Percentiles rank a stretch among this genome's conserved stretches.
phyloP scores from a whole-genome alignment of 2,113 vertebrate species.

The Peromyscus polionotus region DNA sequence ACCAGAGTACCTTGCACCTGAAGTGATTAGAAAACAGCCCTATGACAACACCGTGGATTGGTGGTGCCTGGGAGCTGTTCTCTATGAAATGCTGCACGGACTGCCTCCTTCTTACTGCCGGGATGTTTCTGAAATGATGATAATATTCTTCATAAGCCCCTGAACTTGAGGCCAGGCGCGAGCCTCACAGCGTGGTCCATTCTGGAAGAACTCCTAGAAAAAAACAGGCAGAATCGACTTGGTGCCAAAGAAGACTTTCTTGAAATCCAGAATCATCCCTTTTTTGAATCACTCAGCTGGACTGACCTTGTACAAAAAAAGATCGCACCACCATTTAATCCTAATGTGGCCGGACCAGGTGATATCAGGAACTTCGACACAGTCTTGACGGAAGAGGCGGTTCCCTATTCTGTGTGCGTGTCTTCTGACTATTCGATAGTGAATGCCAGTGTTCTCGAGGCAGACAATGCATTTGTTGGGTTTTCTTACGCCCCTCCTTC shows the following conservation, averaged over 20 bases:
- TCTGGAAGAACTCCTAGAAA: constrained; percentile 96
- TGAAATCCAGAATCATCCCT: constrained; percentile 95
- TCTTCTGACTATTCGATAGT: constrained; percentile 94
- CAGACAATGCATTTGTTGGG: constrained; percentile 97
- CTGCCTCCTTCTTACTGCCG: constrained; percentile 99
- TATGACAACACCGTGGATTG: constrained; percentile 99
- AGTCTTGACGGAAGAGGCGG: constrained; percentile 96
- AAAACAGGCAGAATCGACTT: constrained; percentile 94
- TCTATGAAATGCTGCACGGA: constrained; percentile 99
- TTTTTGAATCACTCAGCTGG: constrained; percentile 97
- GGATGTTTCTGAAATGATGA: constrained; percentile 98
- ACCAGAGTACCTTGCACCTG: constrained; percentile 99
- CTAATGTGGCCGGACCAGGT: constrained; percentile 94
- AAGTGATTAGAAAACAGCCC: constrained; percentile 97
- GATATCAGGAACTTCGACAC: constrained; percentile 98
- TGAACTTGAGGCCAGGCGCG: constrained; percentile 93
- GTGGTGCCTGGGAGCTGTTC: constrained; percentile 99
- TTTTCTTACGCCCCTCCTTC: constrained; percentile 98
- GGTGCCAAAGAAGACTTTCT: constrained; percentile 96
- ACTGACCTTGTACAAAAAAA: constrained; percentile 96
- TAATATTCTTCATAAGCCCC: constrained; percentile 97
- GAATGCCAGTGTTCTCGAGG: constrained; percentile 97
- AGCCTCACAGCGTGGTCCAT: constrained; percentile 95
- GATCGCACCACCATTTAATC: constrained; percentile 95
- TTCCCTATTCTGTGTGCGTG: constrained; percentile 96